These are phyloP conservation scores for Botia almorhae DNA, from an alignment of 2,797 vertebrate species.

Conservation along the genomic window DNA sequence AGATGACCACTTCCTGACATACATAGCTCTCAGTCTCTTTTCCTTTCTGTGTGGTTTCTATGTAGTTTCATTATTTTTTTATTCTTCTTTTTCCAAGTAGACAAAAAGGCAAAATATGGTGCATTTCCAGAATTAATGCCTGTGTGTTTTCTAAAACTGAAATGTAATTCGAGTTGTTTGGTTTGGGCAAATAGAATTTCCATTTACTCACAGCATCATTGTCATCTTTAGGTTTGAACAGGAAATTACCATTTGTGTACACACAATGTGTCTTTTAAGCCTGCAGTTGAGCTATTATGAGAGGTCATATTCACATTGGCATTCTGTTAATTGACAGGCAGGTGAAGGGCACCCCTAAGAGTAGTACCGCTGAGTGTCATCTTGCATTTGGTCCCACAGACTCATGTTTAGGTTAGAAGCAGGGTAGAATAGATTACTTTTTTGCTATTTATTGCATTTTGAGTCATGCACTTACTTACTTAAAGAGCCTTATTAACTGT, in stretches of 20 bases:
- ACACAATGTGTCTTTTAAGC: slow-evolving; percentile 54
- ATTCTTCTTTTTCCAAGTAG: not conserved
- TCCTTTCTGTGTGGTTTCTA: not conserved
- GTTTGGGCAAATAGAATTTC: slow-evolving; percentile 3
- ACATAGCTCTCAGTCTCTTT: not conserved
- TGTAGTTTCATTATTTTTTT: not conserved
- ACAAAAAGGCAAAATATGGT: not conserved
- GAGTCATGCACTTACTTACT: no score
- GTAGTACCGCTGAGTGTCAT: slow-evolving; percentile 58
- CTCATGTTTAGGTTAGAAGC: not conserved
- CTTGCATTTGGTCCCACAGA: slow-evolving; percentile 37
- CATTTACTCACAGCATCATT: slow-evolving; percentile 12
- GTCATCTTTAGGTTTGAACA: slow-evolving; percentile 58
- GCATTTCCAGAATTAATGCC: not conserved
- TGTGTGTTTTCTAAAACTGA: not conserved
- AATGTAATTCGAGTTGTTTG: not conserved
- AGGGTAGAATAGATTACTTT: not conserved
- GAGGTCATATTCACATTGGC: slow-evolving; percentile 71
- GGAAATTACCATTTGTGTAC: slow-evolving; percentile 59
- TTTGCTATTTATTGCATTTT: not conserved
- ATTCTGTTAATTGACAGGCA: slow-evolving; percentile 80
- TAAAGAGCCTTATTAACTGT: no score
- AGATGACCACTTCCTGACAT: slow-evolving; percentile 5
- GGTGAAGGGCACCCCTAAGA: slow-evolving; percentile 67
- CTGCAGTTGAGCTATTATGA: slow-evolving; percentile 71